Evolutionary conservation across 2,113 vertebrate genomes (phyloP).

Genomic region (Triplophysa tibetana): DNA sequence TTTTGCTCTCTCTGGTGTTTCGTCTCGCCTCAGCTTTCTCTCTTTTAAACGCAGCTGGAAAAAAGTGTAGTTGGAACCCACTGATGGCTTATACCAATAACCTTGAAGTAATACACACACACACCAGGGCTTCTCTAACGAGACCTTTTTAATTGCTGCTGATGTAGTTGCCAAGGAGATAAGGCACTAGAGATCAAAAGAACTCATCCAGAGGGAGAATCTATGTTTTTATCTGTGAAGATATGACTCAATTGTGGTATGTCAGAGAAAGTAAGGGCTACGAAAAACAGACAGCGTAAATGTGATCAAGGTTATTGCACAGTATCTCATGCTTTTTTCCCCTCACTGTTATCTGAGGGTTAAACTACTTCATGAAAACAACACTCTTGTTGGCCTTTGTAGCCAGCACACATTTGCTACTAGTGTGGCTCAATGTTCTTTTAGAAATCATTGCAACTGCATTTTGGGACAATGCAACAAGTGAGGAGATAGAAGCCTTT

Average conservation of each 20-base stretch:
- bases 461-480: not conserved
- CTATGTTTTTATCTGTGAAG: conserved; percentile 32
- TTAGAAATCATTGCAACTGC: not conserved
- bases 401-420: no score
- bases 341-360: not conserved
- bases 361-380: not conserved
- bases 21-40: not conserved
- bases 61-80: not conserved
- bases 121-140: conserved; percentile 47
- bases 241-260: not conserved
- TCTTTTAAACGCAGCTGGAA: not conserved
- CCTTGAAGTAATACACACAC: conserved; percentile 15
- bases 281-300: not conserved
- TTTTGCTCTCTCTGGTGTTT: not conserved
- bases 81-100: conserved; percentile 5
- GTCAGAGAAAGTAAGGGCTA: not conserved
- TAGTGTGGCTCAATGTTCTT: no score
- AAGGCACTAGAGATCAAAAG: conserved; percentile 52
- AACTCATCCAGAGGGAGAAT: conserved; percentile 37
- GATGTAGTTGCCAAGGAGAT: conserved; percentile 56
- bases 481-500: not conserved
- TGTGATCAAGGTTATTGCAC: not conserved
- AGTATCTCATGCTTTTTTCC: not conserved
- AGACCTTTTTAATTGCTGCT: conserved; percentile 52
- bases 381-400: no score